These are phyloP conservation scores for Achatina immaculata DNA, from an alignment of 1,140 invertebrate genomes.

Conservation along the genomic window DNA sequence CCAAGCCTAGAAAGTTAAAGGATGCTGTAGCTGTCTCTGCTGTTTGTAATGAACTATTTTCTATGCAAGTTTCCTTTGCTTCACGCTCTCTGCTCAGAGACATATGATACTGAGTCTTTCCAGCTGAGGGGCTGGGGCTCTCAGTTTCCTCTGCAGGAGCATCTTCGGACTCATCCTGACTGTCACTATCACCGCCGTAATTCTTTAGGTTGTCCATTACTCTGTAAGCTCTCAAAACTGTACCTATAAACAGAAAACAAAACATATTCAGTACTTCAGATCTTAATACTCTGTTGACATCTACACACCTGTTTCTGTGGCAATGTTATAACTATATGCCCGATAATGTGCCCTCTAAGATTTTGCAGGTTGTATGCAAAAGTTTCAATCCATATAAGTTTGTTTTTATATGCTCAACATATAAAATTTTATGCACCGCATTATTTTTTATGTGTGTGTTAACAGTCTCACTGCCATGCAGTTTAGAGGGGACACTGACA, in stretches of 20 bases:
- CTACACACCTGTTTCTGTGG: too few species aligned
- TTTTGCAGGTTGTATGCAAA: too few species aligned
- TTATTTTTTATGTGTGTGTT: too few species aligned
- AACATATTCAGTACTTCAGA: too few species aligned
- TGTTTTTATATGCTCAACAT: too few species aligned
- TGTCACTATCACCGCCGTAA: constrained; percentile 6
- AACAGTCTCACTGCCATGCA: too few species aligned
- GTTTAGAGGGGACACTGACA: too few species aligned
- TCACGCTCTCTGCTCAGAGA: background rate
- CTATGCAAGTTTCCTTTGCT: background rate
- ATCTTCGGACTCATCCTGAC: constrained; percentile 20
- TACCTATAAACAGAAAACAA: background rate
- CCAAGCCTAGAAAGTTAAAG: background rate
- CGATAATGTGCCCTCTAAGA: too few species aligned
- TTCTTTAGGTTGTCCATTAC: background rate
- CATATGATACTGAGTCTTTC: background rate
- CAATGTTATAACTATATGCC: too few species aligned
- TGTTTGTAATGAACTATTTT: background rate
- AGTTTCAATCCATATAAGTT: too few species aligned
- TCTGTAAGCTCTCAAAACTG: background rate
- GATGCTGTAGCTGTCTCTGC: background rate
- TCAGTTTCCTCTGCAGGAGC: constrained; percentile 4
- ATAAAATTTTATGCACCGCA: too few species aligned
- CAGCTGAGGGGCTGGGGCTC: background rate
- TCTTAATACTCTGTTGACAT: too few species aligned